phyloP scores from a whole-genome alignment of 30 jellyfish, hydroid and myxozoan genomes.

The Cassiopea xamachana region DNA sequence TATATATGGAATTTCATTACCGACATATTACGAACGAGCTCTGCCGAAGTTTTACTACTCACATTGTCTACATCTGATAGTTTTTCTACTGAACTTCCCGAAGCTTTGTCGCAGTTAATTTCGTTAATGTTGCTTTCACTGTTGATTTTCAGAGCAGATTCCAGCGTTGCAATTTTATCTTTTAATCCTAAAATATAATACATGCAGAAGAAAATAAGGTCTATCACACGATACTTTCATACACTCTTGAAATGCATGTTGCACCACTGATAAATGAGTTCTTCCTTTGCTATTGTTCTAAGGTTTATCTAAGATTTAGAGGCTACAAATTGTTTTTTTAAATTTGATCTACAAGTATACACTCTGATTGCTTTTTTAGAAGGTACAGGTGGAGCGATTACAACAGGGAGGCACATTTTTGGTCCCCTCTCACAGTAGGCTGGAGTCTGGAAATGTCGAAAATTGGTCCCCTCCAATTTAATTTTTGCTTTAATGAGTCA shows the following conservation, averaged over 20 bases:
- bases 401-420: too few relatives aligned
- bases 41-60: slow-evolving; percentile 14
- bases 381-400: not conserved
- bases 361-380: not conserved
- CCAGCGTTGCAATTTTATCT: slow-evolving; percentile 7
- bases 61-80: slow-evolving; percentile 13
- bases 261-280: not conserved
- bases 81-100: not conserved
- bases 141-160: not conserved
- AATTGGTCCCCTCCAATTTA: not conserved
- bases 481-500: not conserved
- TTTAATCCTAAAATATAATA: not conserved
- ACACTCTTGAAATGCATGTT: not conserved
- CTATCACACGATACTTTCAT: not conserved
- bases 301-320: not conserved
- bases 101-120: not conserved
- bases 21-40: slow-evolving; percentile 29
- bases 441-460: too few relatives aligned
- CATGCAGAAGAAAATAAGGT: not conserved
- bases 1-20: slow-evolving; percentile 31
- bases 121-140: not conserved
- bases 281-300: too few relatives aligned
- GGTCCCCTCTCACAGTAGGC: too few relatives aligned
- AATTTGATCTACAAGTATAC: too few relatives aligned
- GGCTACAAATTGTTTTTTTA: not conserved